Evolutionary conservation across 2,113 vertebrate genomes (phyloP).

Genomic region (Cnemophilus loriae): DNA sequence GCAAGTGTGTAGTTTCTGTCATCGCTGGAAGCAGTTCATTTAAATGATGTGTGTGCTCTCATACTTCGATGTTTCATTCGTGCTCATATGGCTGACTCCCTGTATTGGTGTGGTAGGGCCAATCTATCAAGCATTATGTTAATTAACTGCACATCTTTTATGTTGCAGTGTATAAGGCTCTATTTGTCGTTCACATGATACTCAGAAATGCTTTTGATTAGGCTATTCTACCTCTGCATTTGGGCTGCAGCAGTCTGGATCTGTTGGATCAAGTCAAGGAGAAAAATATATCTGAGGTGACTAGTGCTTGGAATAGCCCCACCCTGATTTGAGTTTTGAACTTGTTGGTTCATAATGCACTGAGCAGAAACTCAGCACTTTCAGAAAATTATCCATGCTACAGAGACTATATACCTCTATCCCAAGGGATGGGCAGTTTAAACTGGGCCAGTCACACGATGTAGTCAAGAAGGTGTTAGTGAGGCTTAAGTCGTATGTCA

Average conservation of each 20-base stretch:
- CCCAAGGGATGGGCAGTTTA: background rate
- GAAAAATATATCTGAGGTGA: background rate
- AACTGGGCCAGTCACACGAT: background rate
- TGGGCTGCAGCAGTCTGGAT: background rate
- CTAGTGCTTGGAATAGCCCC: background rate
- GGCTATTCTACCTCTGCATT: background rate
- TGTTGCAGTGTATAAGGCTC: background rate
- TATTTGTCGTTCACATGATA: background rate
- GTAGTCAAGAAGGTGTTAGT: background rate
- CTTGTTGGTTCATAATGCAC: background rate
- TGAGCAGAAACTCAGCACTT: background rate
- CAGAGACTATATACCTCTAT: background rate
- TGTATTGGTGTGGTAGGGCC: background rate
- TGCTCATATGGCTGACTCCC: background rate
- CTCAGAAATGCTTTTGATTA: background rate
- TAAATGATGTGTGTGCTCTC: background rate
- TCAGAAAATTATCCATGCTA: background rate
- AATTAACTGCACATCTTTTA: background rate
- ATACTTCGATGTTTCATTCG: background rate
- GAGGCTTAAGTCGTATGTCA: rapidly evolving
- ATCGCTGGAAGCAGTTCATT: background rate
- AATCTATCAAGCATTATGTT: background rate
- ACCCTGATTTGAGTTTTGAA: background rate
- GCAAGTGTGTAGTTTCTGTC: background rate
- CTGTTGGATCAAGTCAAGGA: background rate